Base-by-base conservation (phyloP, 2,888 invertebrate species). In the Salticus scenicus region DNA sequence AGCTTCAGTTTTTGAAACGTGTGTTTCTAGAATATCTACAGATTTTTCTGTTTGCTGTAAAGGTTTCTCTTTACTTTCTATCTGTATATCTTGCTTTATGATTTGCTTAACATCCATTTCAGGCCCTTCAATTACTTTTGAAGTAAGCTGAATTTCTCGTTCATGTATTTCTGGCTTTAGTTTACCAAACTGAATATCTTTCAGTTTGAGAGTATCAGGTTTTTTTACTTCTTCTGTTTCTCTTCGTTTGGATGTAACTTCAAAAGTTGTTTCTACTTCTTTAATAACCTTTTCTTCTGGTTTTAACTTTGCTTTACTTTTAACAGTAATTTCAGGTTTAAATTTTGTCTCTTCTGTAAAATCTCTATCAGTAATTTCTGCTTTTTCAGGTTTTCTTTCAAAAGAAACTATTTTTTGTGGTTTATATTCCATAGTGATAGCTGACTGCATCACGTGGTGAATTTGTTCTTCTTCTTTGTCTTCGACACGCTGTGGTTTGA, bases 21-120 rank as follows among this genome's bases (percentile, higher is more conserved):
- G 67, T 24, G 33, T 33, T 4, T 20, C 1, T 10, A n/a, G 1
- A 8, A 84, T 24, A 41, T 73, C 77, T 41, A 84, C 17, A 31
- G 47, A 28, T 42, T 84, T 84, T 73, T 84, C 73, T 14, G 77
- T 69, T 57, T 77, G 51, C 24, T 78, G 17, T 10, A 67, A 47
- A 7, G 85, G 78, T 31, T 81, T 80, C 30, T 27, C 83, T 74
- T 75, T 83, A 64, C 88, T 88, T 41, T 86, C 87, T 17, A 88
- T 30, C 4, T 20, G 28, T 31, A 88, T 80, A 5, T 66, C 83
- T 64, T 84, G 87, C 33, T 70, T 69, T n/a, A 47, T 77, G 12
- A 31, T 69, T 75, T 79, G 80, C 0, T 70, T 78, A 7, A 85
- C 77, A 27, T 87, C 87, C 17, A 72, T 71, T 24, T 87, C 87